A percentile compares a stretch with the other conserved stretches of the same genome.
Conservation (phyloP, 2,797 vertebrate species). For the Nothura maculosa region DNA sequence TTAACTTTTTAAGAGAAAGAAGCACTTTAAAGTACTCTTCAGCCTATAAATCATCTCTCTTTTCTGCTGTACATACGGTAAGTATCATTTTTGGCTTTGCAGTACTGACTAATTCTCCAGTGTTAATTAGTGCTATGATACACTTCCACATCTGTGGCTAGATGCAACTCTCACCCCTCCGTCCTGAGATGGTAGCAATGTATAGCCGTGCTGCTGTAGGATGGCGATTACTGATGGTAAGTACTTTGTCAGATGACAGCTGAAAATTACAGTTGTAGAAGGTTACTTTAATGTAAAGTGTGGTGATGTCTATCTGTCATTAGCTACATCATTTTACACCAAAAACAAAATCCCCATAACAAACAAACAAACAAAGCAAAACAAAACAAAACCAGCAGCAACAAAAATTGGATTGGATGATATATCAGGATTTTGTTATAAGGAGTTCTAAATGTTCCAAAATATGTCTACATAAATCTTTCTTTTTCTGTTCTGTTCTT, state of each 20-base stretch:
- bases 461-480: not conserved
- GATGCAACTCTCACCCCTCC: not conserved
- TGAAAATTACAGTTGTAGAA: not conserved
- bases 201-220: not conserved
- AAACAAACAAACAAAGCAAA: too few relatives aligned
- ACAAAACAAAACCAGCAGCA: too few relatives aligned
- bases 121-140: not conserved
- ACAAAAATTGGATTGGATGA: too few relatives aligned
- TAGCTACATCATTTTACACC: accelerated
- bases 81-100: not conserved
- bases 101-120: not conserved
- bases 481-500: not conserved
- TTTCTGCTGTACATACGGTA: not conserved
- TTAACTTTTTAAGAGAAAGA: not conserved
- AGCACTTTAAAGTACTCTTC: not conserved
- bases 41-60: not conserved
- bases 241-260: not conserved
- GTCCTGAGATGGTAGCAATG: not conserved
- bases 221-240: not conserved
- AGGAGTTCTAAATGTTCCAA: not conserved
- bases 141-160: not conserved
- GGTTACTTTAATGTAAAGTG: not conserved
- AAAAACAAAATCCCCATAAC: too few relatives aligned
- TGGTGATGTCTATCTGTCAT: not conserved
- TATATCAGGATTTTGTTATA: not conserved